Evolutionary conservation across 1,140 invertebrate genomes (phyloP), one percentile per base, ranked within the genome.

Genomic region (Nomia melanderi): DNA sequence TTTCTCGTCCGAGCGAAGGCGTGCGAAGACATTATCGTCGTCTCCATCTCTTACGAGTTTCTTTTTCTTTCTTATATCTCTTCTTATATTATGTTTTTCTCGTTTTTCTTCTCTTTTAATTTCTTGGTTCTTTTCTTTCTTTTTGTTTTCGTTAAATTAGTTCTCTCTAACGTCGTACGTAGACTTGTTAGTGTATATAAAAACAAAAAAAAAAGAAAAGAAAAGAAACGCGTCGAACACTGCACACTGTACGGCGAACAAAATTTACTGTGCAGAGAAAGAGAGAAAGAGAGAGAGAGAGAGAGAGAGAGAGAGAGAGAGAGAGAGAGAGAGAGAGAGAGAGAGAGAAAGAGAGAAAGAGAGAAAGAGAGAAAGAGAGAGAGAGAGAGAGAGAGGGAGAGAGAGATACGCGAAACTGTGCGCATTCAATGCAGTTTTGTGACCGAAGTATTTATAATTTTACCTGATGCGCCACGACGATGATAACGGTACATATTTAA

Each of bases 211-310:
- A n/a, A n/a, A n/a, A n/a, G n/a, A n/a, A n/a, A n/a, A n/a, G n/a
- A n/a, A n/a, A n/a, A n/a, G n/a, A n/a, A n/a, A n/a, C 20, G 17
- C 31, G 71, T 41, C 33, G 41, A 74, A 66, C 47, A 54, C 47
- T 74, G 71, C 62, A 65, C 60, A 64, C 59, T 41, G 64, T 41
- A 57, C 36, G n/a, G 33, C 64, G 44, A 50, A 56, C 62, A 57
- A 75, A 67, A 67, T 75, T 75, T 44, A 76, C 65, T 69, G 73
- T 76, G 71, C 60, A 54, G 64, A n/a, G 8, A n/a, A n/a, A n/a
- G n/a, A n/a, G n/a, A n/a, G n/a, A n/a, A n/a, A n/a, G n/a, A n/a
- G n/a, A n/a, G n/a, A n/a, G n/a, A n/a, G n/a, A n/a, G n/a, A n/a
- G n/a, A n/a, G n/a, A n/a, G n/a, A n/a, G n/a, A n/a, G n/a, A n/a